Conservation (phyloP, 2,888 invertebrate genomes). For the Cyaniris semiargus region DNA sequence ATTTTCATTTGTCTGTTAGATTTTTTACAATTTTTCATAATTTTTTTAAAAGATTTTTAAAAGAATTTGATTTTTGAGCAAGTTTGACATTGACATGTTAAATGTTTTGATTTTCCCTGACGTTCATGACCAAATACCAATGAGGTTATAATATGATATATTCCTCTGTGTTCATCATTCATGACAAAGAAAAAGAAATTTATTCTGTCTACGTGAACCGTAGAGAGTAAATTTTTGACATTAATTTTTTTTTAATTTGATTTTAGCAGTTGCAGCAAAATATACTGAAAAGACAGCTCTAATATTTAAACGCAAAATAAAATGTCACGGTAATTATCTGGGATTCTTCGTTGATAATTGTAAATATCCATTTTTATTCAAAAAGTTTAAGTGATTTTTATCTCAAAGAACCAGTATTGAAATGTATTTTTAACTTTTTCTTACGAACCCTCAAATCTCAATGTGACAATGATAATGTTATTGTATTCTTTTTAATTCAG, state of each 20-base stretch:
- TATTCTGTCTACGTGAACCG: too few relatives aligned
- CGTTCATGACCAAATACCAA: too few relatives aligned
- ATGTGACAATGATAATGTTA: constrained; percentile 27
- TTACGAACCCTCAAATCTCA: background rate
- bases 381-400: background rate
- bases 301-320: constrained; percentile 3
- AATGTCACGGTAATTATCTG: background rate
- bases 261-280: background rate
- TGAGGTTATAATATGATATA: too few relatives aligned
- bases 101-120: background rate
- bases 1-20: too few relatives aligned
- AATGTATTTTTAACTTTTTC: background rate
- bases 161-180: too few relatives aligned
- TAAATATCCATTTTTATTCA: background rate
- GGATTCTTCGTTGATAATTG: background rate
- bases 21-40: background rate
- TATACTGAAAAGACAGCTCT: background rate
- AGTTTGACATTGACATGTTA: background rate
- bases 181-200: too few relatives aligned
- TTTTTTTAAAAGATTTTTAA: background rate
- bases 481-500: constrained; percentile 36
- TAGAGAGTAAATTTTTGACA: too few relatives aligned
- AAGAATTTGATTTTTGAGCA: background rate
- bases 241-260: background rate
- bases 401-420: background rate